Base-by-base conservation (phyloP, 2,888 invertebrate genomes). In the Epiblema foenella region DNA sequence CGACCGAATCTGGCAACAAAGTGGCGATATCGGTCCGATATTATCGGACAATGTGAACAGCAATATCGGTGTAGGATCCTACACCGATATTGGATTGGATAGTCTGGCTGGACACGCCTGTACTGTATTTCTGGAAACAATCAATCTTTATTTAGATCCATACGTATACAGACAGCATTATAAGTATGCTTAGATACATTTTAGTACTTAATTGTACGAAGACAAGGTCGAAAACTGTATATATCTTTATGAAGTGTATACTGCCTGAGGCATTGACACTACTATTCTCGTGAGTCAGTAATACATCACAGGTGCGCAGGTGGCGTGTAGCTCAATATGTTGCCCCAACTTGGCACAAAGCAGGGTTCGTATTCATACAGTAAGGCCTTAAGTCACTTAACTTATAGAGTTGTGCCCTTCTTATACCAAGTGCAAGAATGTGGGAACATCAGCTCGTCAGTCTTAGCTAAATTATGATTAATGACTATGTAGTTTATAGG, bases 391-490 rank as follows among this genome's bases (percentile, higher is more conserved):
- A 12, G n/a, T 29, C 9, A 5, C 20, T 29, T 15, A n/a, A n/a
- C 15, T 29, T 1, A 9, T 56, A 29, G 56, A 54, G 10, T 5
- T 54, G 12, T 4, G 8, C 15, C 29, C 12, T 29, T 33, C 12
- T 56, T 29, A n/a, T 15, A 33, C n/a, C 7, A n/a, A 56, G n/a
- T 33, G 10, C n/a, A 57, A 10, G 18, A 24, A 11, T 58, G 18
- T 11, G 18, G 18, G 56, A 12, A 56, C n/a, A 39, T 56, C 9
- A 42, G 56, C 56, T 46, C 17, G 46, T 65, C 56, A 56, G 20
- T 65, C 65, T 56, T 8, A n/a, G 17, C 33, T 46, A 29, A 29
- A 24, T 57, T 65, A n/a, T 57, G 54, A 65, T 56, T 56, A 46
- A 65, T 56, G 54, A 37, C 42, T 42, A n/a, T 46, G 46, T 46